Conservation (phyloP, 2,113 vertebrate species). For the Mustela lutreola region DNA sequence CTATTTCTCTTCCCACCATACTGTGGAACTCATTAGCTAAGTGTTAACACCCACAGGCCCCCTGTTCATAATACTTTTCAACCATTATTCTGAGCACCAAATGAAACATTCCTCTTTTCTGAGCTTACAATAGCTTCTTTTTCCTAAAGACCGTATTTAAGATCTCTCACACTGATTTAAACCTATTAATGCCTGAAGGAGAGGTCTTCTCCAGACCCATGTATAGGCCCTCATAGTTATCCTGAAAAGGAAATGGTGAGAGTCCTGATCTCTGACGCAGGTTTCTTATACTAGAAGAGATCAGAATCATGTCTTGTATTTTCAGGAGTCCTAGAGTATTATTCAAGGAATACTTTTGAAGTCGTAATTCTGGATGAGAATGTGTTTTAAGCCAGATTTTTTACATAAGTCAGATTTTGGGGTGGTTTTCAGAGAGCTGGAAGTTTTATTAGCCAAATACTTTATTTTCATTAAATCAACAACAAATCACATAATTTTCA, state of each 20-base stretch:
- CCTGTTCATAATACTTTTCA: constrained; percentile 11
- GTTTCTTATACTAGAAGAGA: constrained; percentile 20
- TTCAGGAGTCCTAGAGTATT: constrained; percentile 50
- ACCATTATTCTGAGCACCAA: constrained; percentile 26
- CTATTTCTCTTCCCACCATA: not conserved
- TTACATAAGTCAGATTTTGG: constrained; percentile 18
- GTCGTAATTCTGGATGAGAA: not conserved
- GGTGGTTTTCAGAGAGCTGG: constrained; percentile 29
- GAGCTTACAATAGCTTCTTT: constrained; percentile 66
- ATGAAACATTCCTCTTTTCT: constrained; percentile 59
- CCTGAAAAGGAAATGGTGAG: constrained; percentile 36
- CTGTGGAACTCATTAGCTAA: constrained; percentile 24
- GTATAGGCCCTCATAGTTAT: not conserved
- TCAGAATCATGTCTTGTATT: constrained; percentile 5
- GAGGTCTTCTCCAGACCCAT: not conserved
- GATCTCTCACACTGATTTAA: constrained; percentile 49
- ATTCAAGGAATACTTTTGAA: constrained; percentile 27
- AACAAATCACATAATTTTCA: constrained; percentile 24
- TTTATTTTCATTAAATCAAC: not conserved
- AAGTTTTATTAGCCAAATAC: constrained; percentile 19
- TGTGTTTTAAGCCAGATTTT: constrained; percentile 16
- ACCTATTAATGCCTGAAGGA: constrained; percentile 35
- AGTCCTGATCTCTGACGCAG: constrained; percentile 11
- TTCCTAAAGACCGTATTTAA: constrained; percentile 38
- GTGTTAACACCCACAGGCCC: not conserved